Evolutionary conservation across 1,140 invertebrate genomes (phyloP), one percentile per base, ranked within the genome.

Genomic region (Drosophila ambigua): DNA sequence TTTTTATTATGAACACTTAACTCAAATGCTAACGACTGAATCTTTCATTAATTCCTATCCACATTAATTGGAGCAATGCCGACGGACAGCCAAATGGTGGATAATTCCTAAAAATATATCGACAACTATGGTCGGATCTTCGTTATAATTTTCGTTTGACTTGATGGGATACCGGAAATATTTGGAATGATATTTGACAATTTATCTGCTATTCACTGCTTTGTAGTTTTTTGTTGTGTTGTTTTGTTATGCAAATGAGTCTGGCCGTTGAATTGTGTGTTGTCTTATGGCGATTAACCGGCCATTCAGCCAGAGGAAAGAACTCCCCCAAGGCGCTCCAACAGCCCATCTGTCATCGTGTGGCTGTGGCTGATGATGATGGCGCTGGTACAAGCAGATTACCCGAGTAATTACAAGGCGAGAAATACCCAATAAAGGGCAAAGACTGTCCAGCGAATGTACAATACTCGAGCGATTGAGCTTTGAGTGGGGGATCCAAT

Each of bases 201-300:
- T 74, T 45, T 57, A 9, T 23, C 24, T 57, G 54, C 24, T 39
- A 24, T 28, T 41, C 35, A 39, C 13, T 13, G 35, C 3, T 68
- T 43, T 58, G 13, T 16, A 49, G 26, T 23, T 31, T 7, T 52
- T n/a, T n/a, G n/a, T n/a, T n/a, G n/a, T 48, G 72, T 81, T 74
- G 20, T 68, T 77, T 68, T 39, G 54, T 68, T 77, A 84, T 81
- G 68, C 77, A 81, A 84, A 85, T 84, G 61, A 84, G 48, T 26
- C 31, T 57, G 16, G 5, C 4, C 11, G 35, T 9, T 15, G 9
- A 15, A 1, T 46, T 69, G 53, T 65, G 69, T 65, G 41, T 74
- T 74, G 71, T 74, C 20, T 71, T 49, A 64, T 53, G 68, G 50
- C 61, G 68, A 81, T 82, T 83, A 83, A 52, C 50, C 20, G 64